Conservation (phyloP, 2,113 vertebrate species). For the Tupaia chinensis region DNA sequence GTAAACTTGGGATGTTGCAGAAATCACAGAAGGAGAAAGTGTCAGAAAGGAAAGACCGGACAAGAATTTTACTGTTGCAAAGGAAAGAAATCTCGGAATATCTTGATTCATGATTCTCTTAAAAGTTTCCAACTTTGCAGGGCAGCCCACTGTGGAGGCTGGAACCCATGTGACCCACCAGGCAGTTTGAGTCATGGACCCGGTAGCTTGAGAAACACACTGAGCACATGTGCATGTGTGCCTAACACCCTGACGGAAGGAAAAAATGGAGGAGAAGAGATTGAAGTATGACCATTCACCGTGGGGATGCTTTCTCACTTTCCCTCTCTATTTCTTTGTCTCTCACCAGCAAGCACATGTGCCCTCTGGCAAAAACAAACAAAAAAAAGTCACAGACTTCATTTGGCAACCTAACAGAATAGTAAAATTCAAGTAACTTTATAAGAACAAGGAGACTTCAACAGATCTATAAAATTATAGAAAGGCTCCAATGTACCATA, state of each 20-base stretch:
- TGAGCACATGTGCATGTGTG: too few species aligned
- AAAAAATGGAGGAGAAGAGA: too few species aligned
- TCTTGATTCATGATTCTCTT: neutral
- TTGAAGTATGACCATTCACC: too few species aligned
- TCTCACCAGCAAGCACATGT: too few species aligned
- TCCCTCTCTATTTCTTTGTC: too few species aligned
- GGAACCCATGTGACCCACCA: too few species aligned
- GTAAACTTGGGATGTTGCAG: neutral
- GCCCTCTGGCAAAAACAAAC: too few species aligned
- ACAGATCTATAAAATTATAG: neutral
- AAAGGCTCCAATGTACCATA: neutral
- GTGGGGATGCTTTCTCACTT: too few species aligned
- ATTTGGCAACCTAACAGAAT: neutral
- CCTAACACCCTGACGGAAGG: too few species aligned
- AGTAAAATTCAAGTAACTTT: neutral
- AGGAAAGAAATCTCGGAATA: neutral
- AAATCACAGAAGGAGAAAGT: neutral
- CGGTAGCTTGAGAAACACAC: too few species aligned
- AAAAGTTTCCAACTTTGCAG: neutral
- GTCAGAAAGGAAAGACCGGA: neutral
- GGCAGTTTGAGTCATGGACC: too few species aligned
- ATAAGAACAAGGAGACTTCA: neutral
- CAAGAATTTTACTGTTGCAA: neutral
- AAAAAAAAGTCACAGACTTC: neutral
- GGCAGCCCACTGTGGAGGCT: too few species aligned